phyloP scores from a whole-genome alignment of 2,113 vertebrate genomes.

The Proteles cristata region DNA sequence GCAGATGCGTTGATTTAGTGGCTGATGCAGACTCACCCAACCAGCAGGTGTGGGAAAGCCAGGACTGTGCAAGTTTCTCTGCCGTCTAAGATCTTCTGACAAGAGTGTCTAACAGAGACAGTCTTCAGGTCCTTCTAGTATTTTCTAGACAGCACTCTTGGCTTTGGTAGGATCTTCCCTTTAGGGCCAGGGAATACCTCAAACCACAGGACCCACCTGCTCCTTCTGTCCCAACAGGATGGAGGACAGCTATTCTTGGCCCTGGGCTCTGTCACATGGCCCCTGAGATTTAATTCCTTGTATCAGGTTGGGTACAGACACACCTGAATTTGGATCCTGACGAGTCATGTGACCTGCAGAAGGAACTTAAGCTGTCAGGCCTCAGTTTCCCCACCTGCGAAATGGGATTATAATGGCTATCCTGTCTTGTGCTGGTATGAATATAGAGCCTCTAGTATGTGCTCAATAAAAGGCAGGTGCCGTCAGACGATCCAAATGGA shows the following conservation, averaged over 20 bases:
- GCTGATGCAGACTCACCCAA: rapidly evolving
- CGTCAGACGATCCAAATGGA: rapidly evolving
- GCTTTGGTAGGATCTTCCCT: not conserved
- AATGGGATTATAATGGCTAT: not conserved
- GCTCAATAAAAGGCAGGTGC: not conserved
- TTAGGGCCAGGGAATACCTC: not conserved
- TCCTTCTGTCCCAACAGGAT: rapidly evolving
- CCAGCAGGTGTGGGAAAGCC: not conserved
- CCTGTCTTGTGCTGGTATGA: not conserved
- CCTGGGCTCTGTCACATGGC: not conserved
- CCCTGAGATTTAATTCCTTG: not conserved
- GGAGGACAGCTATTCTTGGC: rapidly evolving
- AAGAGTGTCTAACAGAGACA: not conserved
- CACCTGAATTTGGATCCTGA: not conserved
- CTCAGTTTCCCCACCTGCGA: not conserved
- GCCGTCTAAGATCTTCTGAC: rapidly evolving
- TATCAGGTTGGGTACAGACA: rapidly evolving
- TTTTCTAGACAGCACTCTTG: too few relatives aligned
- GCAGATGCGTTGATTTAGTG: not conserved
- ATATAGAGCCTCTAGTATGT: not conserved
- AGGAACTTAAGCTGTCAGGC: not conserved
- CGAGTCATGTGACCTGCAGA: not conserved
- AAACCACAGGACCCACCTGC: rapidly evolving
- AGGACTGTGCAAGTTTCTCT: rapidly evolving
- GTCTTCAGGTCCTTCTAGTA: not conserved